Base-by-base conservation (phyloP, 2,797 vertebrate species). In the Tokudaia tokunoshimensis region DNA sequence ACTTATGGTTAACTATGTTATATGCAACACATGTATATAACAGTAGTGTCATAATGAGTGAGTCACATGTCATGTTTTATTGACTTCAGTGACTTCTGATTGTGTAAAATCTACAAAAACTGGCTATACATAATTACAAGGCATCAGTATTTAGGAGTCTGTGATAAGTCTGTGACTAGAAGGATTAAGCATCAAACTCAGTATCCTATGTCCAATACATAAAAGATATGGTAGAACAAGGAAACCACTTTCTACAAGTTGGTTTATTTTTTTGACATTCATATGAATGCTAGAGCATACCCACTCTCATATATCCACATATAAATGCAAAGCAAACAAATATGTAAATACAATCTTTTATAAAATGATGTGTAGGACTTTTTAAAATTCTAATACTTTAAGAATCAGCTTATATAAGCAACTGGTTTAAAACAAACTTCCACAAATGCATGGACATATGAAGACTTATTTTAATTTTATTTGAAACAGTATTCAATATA, bases 391-490 rank as follows among this genome's bases (percentile, higher is more conserved):
- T 79, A 91, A 34, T 88, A 89, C 41, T 96, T 96, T 95, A 95
- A 93, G 94, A 74, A 94, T 96, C 67, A 94, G 20, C 19, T 67
- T 88, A 50, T 93, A 93, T 75, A 86, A 59, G 34, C 15, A 94
- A 70, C 52, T 41, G 41, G 24, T 89, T 90, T 78, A 55, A 79
- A 97, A 94, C 78, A 89, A 95, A 96, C 65, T 80, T 34, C 61
- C 72, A 94, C 72, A 52, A 10, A 52, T 11, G 91, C 74, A 47
- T 97, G 85, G 19, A 63, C 89, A 57, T 92, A 89, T 52, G 85
- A 50, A 96, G 90, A 97, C 88, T 97, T 96, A 97, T 90, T 94
- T 93, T 57, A 19, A n/a, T 92, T 97, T 95, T 91, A 95, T 89
- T 94, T 97, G 92, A 89, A 41, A 88, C 83, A 97, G 83, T 92